Conservation (phyloP, 2,797 vertebrate genomes). For the Spinus olivaceus region DNA sequence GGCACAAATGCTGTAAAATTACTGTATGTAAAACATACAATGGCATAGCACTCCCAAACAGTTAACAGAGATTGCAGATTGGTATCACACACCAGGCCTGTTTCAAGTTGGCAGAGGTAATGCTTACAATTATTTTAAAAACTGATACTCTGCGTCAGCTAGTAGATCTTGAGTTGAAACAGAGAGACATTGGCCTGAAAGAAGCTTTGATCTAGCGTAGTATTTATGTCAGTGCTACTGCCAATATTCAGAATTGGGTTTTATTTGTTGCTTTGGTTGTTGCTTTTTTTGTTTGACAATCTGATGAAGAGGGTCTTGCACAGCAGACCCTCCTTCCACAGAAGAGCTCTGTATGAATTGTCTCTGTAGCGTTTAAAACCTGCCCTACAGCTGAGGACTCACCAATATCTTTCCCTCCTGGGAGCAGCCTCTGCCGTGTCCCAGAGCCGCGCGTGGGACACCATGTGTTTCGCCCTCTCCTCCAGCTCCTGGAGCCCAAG, state of each 20-base stretch:
- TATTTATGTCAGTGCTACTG: not conserved
- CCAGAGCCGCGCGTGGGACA: slow-evolving; percentile 87
- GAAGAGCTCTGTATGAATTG: accelerated
- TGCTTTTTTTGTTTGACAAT: not conserved
- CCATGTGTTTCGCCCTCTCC: slow-evolving; percentile 72
- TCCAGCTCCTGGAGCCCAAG: slow-evolving; percentile 81
- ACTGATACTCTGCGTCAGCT: not conserved
- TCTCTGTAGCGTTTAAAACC: accelerated
- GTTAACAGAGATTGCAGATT: not conserved
- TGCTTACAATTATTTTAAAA: not conserved
- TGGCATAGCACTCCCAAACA: not conserved
- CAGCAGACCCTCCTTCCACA: not conserved
- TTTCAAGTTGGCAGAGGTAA: slow-evolving; percentile 1
- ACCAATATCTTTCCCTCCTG: slow-evolving; percentile 82
- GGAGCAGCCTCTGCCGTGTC: slow-evolving; percentile 75
- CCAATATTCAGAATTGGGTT: not conserved
- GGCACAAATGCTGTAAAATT: not conserved
- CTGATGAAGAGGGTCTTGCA: not conserved
- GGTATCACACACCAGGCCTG: not conserved
- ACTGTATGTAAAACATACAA: not conserved
- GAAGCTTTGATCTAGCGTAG: not conserved
- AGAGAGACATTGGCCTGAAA: not conserved
- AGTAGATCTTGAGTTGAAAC: not conserved
- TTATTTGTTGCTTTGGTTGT: not conserved
- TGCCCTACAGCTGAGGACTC: not conserved